phyloP scores from a whole-genome alignment of 2,797 vertebrate species.

The Notolabrus celidotus region DNA sequence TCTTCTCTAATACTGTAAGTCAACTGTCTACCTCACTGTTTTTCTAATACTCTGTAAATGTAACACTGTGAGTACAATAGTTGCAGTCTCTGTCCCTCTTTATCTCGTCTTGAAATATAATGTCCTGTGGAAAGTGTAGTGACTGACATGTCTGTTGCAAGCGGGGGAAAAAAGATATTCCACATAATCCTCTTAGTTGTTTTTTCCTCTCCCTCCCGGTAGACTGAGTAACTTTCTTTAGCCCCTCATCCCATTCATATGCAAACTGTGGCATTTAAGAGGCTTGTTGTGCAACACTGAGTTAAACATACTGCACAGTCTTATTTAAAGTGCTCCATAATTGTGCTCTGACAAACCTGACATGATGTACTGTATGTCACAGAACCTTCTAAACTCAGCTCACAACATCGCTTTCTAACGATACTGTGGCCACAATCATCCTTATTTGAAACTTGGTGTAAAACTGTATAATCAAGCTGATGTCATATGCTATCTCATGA shows the following conservation, averaged over 20 bases:
- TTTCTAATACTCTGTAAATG: neutral
- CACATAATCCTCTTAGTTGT: conserved; percentile 56
- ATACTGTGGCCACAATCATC: neutral
- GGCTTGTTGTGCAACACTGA: conserved; percentile 24
- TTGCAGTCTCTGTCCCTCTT: too few species aligned
- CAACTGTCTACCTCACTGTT: too few species aligned
- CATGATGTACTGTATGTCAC: neutral
- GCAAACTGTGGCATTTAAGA: conserved; percentile 20
- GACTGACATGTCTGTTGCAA: conserved; percentile 7
- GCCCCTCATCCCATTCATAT: conserved; percentile 27
- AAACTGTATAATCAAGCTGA: neutral
- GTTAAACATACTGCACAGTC: neutral
- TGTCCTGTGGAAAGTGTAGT: neutral
- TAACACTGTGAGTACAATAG: too few species aligned
- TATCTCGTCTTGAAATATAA: neutral
- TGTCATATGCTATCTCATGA: too few species aligned
- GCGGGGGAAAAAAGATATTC: conserved; percentile 17
- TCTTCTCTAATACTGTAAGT: neutral
- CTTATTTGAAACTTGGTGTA: neutral
- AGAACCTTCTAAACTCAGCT: neutral
- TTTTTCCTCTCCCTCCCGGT: conserved; percentile 35
- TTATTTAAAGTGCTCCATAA: conserved; percentile 29
- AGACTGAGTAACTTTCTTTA: conserved; percentile 52
- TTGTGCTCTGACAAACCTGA: conserved; percentile 7
- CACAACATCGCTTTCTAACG: neutral